These are phyloP conservation scores for Oceanites oceanicus DNA, from an alignment of 2,113 vertebrate species.

Conservation along the genomic window DNA sequence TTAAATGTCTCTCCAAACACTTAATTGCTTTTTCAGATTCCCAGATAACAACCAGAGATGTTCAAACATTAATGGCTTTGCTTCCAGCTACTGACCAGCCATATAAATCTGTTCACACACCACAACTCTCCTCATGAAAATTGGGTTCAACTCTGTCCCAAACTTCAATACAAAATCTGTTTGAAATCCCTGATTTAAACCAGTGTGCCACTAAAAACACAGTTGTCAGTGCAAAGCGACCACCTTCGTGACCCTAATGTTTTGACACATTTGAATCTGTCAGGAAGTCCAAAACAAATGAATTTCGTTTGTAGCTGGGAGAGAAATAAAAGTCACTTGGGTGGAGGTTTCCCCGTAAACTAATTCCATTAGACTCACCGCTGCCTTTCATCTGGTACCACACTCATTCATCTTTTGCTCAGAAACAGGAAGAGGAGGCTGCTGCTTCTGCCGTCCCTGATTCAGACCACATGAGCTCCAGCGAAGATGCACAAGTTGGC, in stretches of 20 bases:
- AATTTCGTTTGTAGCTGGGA: slow-evolving; percentile 31
- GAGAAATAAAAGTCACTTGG: slow-evolving; percentile 20
- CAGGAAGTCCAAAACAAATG: slow-evolving; percentile 26
- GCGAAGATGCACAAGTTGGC: neutral
- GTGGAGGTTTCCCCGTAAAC: neutral
- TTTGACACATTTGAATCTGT: slow-evolving; percentile 21
- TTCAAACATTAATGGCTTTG: slow-evolving; percentile 24
- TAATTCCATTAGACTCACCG: neutral
- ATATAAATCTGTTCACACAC: slow-evolving; percentile 45
- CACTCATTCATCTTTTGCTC: slow-evolving; percentile 3
- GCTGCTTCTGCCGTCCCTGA: slow-evolving; percentile 13
- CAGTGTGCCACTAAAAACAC: neutral
- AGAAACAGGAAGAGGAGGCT: neutral
- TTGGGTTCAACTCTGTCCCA: neutral
- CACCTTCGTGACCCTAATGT: neutral
- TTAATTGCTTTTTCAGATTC: slow-evolving; percentile 23
- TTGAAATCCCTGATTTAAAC: slow-evolving; percentile 45
- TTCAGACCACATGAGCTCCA: neutral
- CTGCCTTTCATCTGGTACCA: slow-evolving; percentile 25
- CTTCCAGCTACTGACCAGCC: slow-evolving; percentile 35
- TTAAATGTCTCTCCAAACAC: slow-evolving; percentile 21
- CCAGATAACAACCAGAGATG: slow-evolving; percentile 17
- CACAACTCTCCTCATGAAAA: slow-evolving; percentile 16
- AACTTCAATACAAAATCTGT: slow-evolving; percentile 31
- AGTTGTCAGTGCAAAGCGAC: neutral